Conservation (phyloP, 2,888 invertebrate species). For the Opisthograptis luteolata region DNA sequence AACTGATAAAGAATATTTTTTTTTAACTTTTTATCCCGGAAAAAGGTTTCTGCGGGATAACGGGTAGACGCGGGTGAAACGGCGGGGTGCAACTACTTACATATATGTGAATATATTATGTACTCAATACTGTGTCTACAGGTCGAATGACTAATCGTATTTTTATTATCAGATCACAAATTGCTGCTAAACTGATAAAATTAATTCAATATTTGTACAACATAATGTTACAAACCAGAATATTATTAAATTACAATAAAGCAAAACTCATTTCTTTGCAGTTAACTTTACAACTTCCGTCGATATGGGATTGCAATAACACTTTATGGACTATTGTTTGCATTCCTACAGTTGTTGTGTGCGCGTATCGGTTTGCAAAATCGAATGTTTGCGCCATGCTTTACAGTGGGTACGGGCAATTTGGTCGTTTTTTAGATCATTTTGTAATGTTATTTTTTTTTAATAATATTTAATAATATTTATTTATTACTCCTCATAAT, state of each 20-base stretch:
- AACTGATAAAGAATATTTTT: no score
- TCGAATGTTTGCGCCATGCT: conserved; percentile 40
- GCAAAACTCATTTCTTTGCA: conserved; percentile 5
- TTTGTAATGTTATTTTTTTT: conserved; percentile 40
- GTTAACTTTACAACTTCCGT: conserved; percentile 11
- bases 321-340: conserved; percentile 4
- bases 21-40: no score
- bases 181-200: conserved; percentile 5
- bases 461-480: no score
- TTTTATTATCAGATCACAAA: no score
- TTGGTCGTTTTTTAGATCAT: conserved; percentile 39
- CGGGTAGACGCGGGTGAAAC: no score
- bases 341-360: neutral
- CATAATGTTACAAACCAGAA: conserved; percentile 5
- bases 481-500: no score
- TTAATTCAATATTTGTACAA: conserved; percentile 10
- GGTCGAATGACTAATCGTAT: no score
- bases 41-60: no score
- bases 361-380: conserved; percentile 52
- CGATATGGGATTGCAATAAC: conserved; percentile 9
- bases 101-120: no score
- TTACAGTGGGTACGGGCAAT: conserved; percentile 24
- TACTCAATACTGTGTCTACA: no score
- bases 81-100: no score
- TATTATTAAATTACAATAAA: conserved; percentile 14